Percentiles rank a stretch among this genome's conserved stretches.
Evolutionary conservation across 1,140 invertebrate genomes (phyloP).

Genomic region (Archivesica marissinica): DNA sequence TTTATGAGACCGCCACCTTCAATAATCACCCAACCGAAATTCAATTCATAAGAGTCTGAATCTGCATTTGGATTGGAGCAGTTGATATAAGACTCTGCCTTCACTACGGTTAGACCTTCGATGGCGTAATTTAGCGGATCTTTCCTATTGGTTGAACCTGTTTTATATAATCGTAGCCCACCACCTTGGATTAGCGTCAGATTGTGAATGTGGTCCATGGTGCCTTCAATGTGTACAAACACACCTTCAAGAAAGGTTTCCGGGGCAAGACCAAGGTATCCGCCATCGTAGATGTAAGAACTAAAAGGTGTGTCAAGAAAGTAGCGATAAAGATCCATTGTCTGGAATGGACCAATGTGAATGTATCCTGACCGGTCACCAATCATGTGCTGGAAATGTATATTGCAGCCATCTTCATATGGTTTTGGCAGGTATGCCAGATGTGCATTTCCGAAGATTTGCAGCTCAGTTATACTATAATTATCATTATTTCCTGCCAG

Average conservation of each 20-base stretch:
- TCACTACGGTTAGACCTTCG: slow-evolving; percentile 73
- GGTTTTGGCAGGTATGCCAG: slow-evolving; percentile 71
- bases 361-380: slow-evolving; percentile 75
- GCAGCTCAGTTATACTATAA: slow-evolving; percentile 74
- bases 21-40: slow-evolving; percentile 67
- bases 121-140: slow-evolving; percentile 69
- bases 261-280: slow-evolving; percentile 76
- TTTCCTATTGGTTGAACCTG: slow-evolving; percentile 72
- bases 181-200: slow-evolving; percentile 74
- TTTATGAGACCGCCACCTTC: slow-evolving; percentile 74
- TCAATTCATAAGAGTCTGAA: slow-evolving; percentile 66
- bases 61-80: slow-evolving; percentile 72
- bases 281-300: slow-evolving; percentile 73
- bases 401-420: slow-evolving; percentile 59
- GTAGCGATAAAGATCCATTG: slow-evolving; percentile 71
- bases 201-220: slow-evolving; percentile 75
- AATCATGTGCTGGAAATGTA: slow-evolving; percentile 77
- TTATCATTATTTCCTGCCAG: slow-evolving; percentile 68
- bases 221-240: slow-evolving; percentile 75
- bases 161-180: slow-evolving; percentile 68
- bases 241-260: slow-evolving; percentile 74
- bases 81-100: slow-evolving; percentile 74
- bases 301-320: slow-evolving; percentile 78
- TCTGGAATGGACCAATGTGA: slow-evolving; percentile 76
- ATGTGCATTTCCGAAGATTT: slow-evolving; percentile 78